Evolutionary conservation across 2,113 vertebrate genomes (phyloP).

Genomic region (Pampusana beccarii): DNA sequence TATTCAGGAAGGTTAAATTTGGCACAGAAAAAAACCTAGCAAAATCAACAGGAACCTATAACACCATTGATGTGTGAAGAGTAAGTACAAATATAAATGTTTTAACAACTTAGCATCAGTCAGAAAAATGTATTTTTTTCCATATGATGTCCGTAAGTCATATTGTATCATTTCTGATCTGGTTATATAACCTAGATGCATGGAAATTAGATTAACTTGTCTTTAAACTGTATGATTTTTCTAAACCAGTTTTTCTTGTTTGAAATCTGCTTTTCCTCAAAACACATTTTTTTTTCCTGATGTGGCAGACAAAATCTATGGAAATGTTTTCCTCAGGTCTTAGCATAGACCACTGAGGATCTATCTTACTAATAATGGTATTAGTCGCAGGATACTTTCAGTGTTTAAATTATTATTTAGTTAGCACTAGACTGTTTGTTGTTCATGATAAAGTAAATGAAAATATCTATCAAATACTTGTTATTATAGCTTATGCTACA

Average conservation of each 20-base stretch:
- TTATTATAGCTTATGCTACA: background rate
- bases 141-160: background rate
- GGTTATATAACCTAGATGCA: background rate
- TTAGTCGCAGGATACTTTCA: background rate
- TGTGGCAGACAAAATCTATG: background rate
- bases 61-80: background rate
- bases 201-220: background rate
- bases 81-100: background rate
- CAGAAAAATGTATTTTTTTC: background rate
- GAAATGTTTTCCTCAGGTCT: background rate
- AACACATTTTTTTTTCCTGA: fast-evolving
- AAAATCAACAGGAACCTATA: background rate
- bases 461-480: background rate
- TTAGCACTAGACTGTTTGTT: background rate
- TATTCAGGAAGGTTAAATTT: background rate
- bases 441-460: background rate
- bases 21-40: background rate
- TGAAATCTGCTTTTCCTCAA: background rate
- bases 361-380: background rate
- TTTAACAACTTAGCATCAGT: background rate
- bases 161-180: background rate
- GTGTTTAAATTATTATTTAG: background rate
- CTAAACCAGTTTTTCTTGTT: background rate
- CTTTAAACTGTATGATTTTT: background rate
- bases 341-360: background rate